Percentiles rank a stretch among this genome's conserved stretches.
phyloP scores from a whole-genome alignment of 2,113 vertebrate species.

The Suricata suricatta region DNA sequence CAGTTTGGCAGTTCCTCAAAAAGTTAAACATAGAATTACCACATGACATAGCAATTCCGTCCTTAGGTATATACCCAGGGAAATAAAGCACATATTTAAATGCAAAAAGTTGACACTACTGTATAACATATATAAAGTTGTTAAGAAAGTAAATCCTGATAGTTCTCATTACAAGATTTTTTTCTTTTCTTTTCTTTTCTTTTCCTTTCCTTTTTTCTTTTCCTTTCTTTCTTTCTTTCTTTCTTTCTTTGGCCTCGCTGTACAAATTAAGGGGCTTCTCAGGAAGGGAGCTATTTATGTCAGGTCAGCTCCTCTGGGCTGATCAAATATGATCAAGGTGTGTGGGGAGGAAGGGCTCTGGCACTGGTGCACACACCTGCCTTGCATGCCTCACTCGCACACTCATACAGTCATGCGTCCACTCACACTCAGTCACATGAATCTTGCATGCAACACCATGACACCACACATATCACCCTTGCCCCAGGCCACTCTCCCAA shows the following conservation, averaged over 20 bases:
- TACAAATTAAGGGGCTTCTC: constrained; percentile 86
- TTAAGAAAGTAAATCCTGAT: neutral
- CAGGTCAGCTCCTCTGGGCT: constrained; percentile 83
- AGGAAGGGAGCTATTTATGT: constrained; percentile 88
- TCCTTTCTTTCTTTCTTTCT: neutral
- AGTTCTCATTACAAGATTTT: neutral
- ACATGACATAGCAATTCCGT: neutral
- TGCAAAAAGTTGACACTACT: neutral
- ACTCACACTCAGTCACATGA: neutral
- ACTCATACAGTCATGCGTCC: neutral
- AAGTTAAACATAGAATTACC: neutral
- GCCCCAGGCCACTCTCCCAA: fast-evolving
- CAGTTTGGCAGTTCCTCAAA: constrained; percentile 31
- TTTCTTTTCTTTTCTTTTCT: neutral
- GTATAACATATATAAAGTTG: neutral
- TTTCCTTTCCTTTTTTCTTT: neutral
- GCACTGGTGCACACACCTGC: constrained; percentile 18
- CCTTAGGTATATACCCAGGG: neutral
- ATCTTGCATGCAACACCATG: fast-evolving
- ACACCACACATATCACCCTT: fast-evolving
- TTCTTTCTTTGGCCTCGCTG: constrained; percentile 65
- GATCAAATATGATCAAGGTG: constrained; percentile 99
- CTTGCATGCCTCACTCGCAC: constrained; percentile 42
- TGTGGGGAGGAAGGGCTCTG: constrained; percentile 80
- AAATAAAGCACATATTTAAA: neutral